Conservation (phyloP, 1,140 invertebrate species). For the Anastrepha obliqua region DNA sequence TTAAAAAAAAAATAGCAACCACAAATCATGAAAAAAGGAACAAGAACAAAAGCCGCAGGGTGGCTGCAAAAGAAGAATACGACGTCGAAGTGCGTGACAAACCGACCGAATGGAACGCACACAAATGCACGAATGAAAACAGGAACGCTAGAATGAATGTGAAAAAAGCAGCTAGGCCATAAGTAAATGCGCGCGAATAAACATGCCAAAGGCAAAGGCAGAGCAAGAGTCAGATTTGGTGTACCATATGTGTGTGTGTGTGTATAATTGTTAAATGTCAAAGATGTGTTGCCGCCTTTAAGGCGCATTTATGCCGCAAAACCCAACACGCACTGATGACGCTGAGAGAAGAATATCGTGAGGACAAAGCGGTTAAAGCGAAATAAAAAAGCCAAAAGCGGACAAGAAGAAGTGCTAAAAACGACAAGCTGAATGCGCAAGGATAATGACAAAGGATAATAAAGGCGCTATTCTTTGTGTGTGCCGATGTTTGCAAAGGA, state of each 20-base stretch:
- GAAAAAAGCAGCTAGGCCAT: neutral
- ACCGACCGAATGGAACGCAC: neutral
- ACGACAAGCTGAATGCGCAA: constrained; percentile 37
- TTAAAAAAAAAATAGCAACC: constrained; percentile 30
- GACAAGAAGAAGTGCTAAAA: neutral
- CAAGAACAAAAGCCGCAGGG: constrained; percentile 7
- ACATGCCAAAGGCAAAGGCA: constrained; percentile 9
- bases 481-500: neutral
- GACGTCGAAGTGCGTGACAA: neutral
- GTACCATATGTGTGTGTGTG: neutral
- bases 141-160: neutral
- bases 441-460: constrained; percentile 42
- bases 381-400: neutral
- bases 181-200: constrained; percentile 4
- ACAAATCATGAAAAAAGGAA: constrained; percentile 16
- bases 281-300: constrained; percentile 26
- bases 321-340: neutral
- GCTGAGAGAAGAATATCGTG: neutral
- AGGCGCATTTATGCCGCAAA: constrained; percentile 5
- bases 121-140: neutral
- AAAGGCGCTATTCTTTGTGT: neutral
- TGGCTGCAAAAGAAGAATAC: neutral
- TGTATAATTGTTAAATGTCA: constrained; percentile 5
- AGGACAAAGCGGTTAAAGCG: neutral
- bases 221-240: neutral